Percentiles rank a stretch among this genome's conserved stretches.
phyloP scores from a whole-genome alignment of 2,113 vertebrate species.

The Pomatorhinus ruficollis region DNA sequence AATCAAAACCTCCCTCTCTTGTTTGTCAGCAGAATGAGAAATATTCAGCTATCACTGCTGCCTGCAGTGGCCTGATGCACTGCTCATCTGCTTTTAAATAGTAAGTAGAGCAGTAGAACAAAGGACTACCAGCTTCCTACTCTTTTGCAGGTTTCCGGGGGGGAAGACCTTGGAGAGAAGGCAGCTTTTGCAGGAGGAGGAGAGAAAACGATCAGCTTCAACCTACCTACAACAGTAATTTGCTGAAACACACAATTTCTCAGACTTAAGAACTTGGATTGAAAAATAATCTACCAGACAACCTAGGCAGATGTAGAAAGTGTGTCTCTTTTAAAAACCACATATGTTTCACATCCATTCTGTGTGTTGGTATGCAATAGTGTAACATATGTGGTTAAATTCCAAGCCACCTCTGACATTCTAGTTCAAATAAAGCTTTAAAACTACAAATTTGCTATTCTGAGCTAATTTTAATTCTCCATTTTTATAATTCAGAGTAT shows the following conservation, averaged over 20 bases:
- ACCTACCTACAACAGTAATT: neutral
- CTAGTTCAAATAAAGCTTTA: neutral
- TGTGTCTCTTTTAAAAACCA: neutral
- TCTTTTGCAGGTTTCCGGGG: neutral
- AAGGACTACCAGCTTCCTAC: neutral
- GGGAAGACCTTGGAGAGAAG: neutral
- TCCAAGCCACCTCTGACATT: neutral
- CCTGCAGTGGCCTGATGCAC: neutral
- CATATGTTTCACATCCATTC: neutral
- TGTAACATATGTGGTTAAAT: neutral
- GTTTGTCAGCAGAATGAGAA: neutral
- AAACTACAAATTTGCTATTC: neutral
- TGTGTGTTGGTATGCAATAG: neutral
- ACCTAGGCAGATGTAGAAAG: neutral
- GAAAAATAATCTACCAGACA: neutral
- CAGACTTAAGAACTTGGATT: neutral
- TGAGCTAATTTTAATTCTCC: neutral
- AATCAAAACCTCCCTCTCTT: neutral
- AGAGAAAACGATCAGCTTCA: neutral
- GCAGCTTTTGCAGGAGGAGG: neutral
- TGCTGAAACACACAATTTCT: neutral
- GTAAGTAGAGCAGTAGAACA: neutral
- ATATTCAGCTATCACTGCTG: neutral
- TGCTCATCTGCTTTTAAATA: neutral
- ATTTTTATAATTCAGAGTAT: neutral